Conservation (phyloP, 2,888 invertebrate genomes). For the Thereva nobilitata region DNA sequence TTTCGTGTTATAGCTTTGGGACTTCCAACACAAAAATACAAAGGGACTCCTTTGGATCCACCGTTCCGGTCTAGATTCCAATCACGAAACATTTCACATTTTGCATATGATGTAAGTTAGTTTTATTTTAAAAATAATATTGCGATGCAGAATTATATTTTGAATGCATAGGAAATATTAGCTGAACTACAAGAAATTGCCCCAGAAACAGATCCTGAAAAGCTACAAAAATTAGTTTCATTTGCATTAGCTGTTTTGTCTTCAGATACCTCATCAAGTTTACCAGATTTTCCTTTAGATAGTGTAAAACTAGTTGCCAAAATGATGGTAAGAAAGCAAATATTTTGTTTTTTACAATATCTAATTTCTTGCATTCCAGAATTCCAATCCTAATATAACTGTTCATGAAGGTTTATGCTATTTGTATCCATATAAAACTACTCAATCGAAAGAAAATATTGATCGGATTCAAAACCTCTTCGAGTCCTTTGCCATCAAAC, state of each 20-base stretch:
- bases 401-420: constrained; percentile 72
- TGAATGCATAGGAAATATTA: constrained; percentile 64
- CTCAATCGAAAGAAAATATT: constrained; percentile 77
- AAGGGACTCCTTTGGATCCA: constrained; percentile 93
- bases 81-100: constrained; percentile 75
- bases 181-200: constrained; percentile 59
- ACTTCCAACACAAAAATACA: constrained; percentile 83
- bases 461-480: constrained; percentile 74
- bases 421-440: constrained; percentile 81
- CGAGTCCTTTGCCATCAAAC: constrained; percentile 63
- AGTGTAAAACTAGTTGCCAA: constrained; percentile 69
- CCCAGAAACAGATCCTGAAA: constrained; percentile 61
- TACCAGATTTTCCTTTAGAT: constrained; percentile 91
- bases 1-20: constrained; percentile 94
- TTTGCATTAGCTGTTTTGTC: constrained; percentile 79
- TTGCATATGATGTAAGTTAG: constrained; percentile 48
- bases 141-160: constrained; percentile 9
- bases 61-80: constrained; percentile 94
- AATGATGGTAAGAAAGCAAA: constrained; percentile 50
- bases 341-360: background rate
- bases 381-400: constrained; percentile 68
- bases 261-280: constrained; percentile 67
- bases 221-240: constrained; percentile 62
- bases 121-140: constrained; percentile 8
- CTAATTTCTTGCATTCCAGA: constrained; percentile 62